Base-by-base conservation (phyloP, 2,888 invertebrate genomes). In the Gandaritis pyraliata region DNA sequence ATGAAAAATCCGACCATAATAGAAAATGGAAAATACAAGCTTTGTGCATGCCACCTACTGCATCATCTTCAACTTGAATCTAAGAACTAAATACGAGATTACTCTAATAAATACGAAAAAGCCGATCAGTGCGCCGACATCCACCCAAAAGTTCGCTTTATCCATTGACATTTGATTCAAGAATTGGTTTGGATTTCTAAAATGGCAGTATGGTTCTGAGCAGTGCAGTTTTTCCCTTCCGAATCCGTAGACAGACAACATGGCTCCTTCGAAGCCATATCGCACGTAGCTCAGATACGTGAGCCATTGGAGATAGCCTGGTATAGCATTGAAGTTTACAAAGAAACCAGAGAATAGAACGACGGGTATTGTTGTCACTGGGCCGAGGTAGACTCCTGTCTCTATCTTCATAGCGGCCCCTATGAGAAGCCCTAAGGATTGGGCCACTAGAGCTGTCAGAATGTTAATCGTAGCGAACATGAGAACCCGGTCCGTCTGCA, bases 301-400 rank as follows among this genome's bases (percentile, higher is more conserved):
- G 16, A 98, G 91, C 96, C 98, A 98, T 75, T 95, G 95, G 53
- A 98, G 92, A 83, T 98, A 98, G 57, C 94, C 93, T 2, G 98
- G 98, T 80, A 98, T 97, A 43, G 97, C 97, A 82, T 96, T 95
- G 85, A 98, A 96, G 83, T 97, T 97, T 50, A 98, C 97, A 88
- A 98, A 98, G 93, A 98, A 98, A 7, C 98, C 98, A 36, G 97
- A 97, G 90, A 98, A 98, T 33, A 98, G 93, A 49, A 98, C 95
- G 58, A 98, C 95, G 11, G 98, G 98, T 71, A 98, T 98, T 55
- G 96, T 96, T 64, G 97, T 96, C 39, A 98, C 97, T 30, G 98
- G 98, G 4, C 98, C 98, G 12, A 94, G 83, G 75, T 95, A 95
- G 36, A 95, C 95, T 0, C 95, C 95, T 11, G 95, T 94, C 83